A percentile compares a stretch with the other conserved stretches of the same genome.
Conservation (phyloP, 2,797 vertebrate genomes). For the Sparus aurata region DNA sequence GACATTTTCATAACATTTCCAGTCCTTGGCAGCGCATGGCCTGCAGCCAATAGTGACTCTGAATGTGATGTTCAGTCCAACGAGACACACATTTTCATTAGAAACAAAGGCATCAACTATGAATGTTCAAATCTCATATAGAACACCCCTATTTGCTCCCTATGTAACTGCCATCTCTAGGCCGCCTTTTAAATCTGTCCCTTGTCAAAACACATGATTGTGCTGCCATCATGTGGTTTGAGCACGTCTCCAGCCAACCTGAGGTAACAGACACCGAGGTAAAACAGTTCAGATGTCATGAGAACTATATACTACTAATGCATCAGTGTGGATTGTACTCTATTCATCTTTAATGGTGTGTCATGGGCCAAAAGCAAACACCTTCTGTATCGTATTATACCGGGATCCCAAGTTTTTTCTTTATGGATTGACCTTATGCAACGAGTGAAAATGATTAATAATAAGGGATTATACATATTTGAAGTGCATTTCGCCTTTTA, state of each 20-base stretch:
- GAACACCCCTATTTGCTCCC: background rate
- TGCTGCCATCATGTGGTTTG: conserved; percentile 52
- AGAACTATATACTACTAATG: background rate
- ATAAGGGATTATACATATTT: too few relatives aligned
- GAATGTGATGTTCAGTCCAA: background rate
- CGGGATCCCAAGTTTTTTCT: too few relatives aligned
- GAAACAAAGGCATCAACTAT: too few relatives aligned
- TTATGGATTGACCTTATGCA: too few relatives aligned
- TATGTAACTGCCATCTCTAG: background rate
- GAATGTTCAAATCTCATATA: background rate
- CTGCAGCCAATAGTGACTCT: background rate
- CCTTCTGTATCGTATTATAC: too few relatives aligned
- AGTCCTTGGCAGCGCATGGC: background rate
- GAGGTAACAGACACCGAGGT: background rate
- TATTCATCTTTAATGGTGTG: too few relatives aligned
- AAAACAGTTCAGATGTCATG: background rate
- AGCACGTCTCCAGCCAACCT: background rate
- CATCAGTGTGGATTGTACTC: too few relatives aligned
- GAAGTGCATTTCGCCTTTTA: too few relatives aligned
- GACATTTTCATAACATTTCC: too few relatives aligned
- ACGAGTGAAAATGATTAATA: too few relatives aligned
- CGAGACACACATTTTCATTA: background rate
- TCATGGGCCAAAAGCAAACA: too few relatives aligned
- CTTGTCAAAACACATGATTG: background rate
- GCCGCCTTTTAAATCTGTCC: background rate